These are phyloP conservation scores for Periplaneta americana DNA, from an alignment of 1,140 invertebrate genomes.

Conservation along the genomic window DNA sequence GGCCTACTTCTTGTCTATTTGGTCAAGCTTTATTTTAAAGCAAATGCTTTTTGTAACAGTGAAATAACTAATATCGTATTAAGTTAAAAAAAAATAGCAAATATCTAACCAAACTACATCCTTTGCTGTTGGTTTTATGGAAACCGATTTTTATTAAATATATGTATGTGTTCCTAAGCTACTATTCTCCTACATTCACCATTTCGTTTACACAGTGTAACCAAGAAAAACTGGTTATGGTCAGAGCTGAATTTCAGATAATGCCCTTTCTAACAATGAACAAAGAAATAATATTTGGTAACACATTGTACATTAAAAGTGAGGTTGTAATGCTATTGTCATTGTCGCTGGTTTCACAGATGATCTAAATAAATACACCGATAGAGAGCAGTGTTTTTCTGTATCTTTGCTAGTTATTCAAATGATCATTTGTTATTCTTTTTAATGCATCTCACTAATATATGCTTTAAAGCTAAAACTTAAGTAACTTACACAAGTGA, in stretches of 20 bases:
- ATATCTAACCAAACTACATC: not conserved
- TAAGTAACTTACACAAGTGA: not conserved
- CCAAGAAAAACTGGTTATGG: not conserved
- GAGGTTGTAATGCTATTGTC: not conserved
- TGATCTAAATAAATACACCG: no score
- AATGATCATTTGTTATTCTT: no score
- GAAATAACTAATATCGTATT: no score
- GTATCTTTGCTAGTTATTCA: no score
- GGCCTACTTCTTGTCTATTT: no score
- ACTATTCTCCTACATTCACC: not conserved
- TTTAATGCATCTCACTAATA: no score
- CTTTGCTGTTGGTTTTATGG: not conserved
- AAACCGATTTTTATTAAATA: not conserved
- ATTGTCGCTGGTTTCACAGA: not conserved
- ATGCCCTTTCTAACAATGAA: not conserved
- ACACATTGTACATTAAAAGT: not conserved
- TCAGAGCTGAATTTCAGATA: not conserved
- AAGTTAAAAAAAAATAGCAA: no score
- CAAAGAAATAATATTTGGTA: not conserved
- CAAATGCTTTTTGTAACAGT: no score
- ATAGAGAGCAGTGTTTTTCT: no score
- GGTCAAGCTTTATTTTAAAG: no score
- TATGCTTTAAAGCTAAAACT: not conserved
- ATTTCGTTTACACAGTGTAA: not conserved
- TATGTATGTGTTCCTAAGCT: no score